Evolutionary conservation across 2,888 invertebrate genomes (phyloP), one percentile per base, ranked within the genome.

Genomic region (Macaria liturata): DNA sequence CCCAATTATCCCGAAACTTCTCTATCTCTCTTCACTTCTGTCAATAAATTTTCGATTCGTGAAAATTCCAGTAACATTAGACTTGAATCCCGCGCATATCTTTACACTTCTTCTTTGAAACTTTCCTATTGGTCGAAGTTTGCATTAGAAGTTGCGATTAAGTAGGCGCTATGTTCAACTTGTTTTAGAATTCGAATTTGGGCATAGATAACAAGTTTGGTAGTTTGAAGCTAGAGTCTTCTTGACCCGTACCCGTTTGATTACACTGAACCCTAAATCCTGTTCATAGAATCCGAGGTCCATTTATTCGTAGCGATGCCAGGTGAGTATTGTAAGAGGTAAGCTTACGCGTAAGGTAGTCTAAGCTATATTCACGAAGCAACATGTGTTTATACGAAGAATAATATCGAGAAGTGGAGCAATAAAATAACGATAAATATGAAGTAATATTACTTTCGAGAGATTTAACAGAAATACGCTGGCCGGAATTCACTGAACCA

Each of bases 181-280:
- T 87, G 81, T 82, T 83, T 86, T 88, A 90, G 90, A 83, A 75
- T 80, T 87, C 83, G 83, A 86, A 80, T 86, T 57, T 85, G 86
- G 86, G 80, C 80, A 83, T 88, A 87, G 86, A 81, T 76, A 81
- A 78, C 77, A 78, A 77, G 76, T 83, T 86, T 84, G 82, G 90
- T 90, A 90, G 89, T 82, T 88, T 84, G 86, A 86, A 81, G 88
- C 85, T 91, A 90, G 88, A 66, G 89, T 89, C 90, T 87, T 90
- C 84, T 81, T 77, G 80, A 79, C 78, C 85, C 85, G 80, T 75
- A 76, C 81, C 83, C 78, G 74, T 80, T 80, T 79, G 78, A 80
- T 74, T 69, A 82, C 83, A 85, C 82, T 76, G 34, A 37, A 4
- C 34, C 34, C 34, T 20, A 78, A 73, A 76, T 67, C 84, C 77